These are phyloP conservation scores for Carcina quercana DNA, from an alignment of 2,888 invertebrate species.

Conservation along the genomic window DNA sequence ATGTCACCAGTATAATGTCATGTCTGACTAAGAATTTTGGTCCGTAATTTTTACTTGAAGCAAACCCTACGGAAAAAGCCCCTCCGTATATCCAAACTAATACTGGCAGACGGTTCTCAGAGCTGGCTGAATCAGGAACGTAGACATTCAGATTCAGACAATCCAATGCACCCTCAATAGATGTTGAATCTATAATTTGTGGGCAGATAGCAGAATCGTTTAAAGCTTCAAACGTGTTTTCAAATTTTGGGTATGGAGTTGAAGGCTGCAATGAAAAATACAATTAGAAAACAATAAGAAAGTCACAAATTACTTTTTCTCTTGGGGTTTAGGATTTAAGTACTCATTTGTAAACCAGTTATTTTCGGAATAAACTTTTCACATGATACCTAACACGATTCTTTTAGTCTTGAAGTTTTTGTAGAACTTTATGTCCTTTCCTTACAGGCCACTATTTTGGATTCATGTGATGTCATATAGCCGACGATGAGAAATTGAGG, in stretches of 20 bases:
- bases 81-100: slow-evolving; percentile 42
- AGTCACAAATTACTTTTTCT: too few relatives aligned
- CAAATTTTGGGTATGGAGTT: slow-evolving; percentile 1
- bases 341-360: too few relatives aligned
- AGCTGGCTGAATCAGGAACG: slow-evolving; percentile 28
- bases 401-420: too few relatives aligned
- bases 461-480: too few relatives aligned
- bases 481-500: too few relatives aligned
- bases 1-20: slow-evolving; percentile 36
- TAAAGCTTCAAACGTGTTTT: slow-evolving; percentile 28
- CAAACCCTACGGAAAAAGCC: slow-evolving; percentile 24
- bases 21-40: slow-evolving; percentile 36
- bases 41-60: slow-evolving; percentile 22
- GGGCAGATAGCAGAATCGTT: slow-evolving; percentile 37
- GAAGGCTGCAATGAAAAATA: slow-evolving; percentile 4
- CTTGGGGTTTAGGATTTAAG: too few relatives aligned
- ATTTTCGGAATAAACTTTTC: too few relatives aligned
- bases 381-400: too few relatives aligned
- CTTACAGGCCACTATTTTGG: too few relatives aligned
- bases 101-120: slow-evolving; percentile 31
- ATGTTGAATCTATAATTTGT: slow-evolving; percentile 25
- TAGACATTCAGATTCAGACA: slow-evolving; percentile 39
- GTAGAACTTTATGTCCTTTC: too few relatives aligned
- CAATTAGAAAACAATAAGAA: too few relatives aligned
- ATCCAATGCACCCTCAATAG: slow-evolving; percentile 27